Conservation (phyloP, 2,113 vertebrate genomes). For the Ceyx melanurus region DNA sequence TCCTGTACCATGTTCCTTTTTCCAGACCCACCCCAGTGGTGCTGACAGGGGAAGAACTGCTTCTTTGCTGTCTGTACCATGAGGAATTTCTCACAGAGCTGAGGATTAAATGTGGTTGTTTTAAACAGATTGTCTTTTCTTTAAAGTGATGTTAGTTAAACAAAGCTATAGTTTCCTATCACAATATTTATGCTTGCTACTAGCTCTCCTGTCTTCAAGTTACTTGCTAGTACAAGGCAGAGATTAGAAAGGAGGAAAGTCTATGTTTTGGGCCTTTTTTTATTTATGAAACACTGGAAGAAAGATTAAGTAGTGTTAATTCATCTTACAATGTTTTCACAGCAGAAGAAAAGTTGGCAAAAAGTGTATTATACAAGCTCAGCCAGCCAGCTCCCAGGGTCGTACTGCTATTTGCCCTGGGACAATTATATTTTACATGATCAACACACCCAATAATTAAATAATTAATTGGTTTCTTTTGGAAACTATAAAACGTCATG, state of each 20-base stretch:
- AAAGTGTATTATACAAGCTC: constrained; percentile 40
- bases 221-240: constrained; percentile 45
- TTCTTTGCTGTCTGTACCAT: background rate
- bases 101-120: constrained; percentile 45
- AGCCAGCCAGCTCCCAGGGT: constrained; percentile 61
- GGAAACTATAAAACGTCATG: constrained; percentile 72
- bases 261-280: constrained; percentile 27
- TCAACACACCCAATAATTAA: constrained; percentile 75
- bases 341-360: constrained; percentile 60
- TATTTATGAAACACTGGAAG: constrained; percentile 66
- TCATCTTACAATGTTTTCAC: constrained; percentile 66
- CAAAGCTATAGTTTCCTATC: constrained; percentile 60
- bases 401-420: constrained; percentile 61
- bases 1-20: background rate
- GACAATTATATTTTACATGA: constrained; percentile 75
- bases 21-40: constrained; percentile 5
- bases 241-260: constrained; percentile 16
- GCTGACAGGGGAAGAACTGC: constrained; percentile 10
- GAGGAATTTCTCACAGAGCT: constrained; percentile 31
- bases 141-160: constrained; percentile 56
- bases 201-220: constrained; percentile 45
- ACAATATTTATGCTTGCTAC: constrained; percentile 70
- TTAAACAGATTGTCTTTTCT: constrained; percentile 59
- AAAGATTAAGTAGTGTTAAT: constrained; percentile 64
- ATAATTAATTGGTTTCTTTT: constrained; percentile 76